Evolutionary conservation across 23 tunicate species (phyloP), one percentile per base, ranked within the genome.

Genomic region (Oikopleura dioica): DNA sequence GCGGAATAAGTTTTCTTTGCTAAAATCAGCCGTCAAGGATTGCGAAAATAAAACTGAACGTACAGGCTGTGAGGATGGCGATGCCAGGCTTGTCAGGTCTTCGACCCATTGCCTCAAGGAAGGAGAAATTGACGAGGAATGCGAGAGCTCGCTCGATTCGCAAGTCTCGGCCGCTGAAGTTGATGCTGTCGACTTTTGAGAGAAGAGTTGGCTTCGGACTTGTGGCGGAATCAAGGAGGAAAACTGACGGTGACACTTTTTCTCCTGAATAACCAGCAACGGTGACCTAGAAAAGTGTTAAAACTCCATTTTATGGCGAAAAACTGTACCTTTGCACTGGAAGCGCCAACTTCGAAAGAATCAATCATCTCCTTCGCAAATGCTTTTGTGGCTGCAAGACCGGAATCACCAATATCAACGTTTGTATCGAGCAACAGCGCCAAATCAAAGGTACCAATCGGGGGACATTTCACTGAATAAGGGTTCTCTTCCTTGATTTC

Each of bases 231-330:
- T 63, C 72, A 63, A 63, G 72, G 4, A 63, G 26, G 33, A 63
- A 63, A 31, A 31, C 26, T 28, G 72, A 63, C 26, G 72, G 72
- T 16, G 72, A 2, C 72, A 63, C 72, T 63, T 63, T 63, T 28
- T 63, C 72, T 23, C 72, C 72, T 2, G 72, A 63, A 63, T 63
- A 63, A 21, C 72, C 72, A 28, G 72, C 72, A 16, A 63, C 72
- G 72, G 72, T 63, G 30, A 63, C n/a, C n/a, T n/a, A n/a, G n/a
- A n/a, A n/a, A n/a, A n/a, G n/a, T n/a, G n/a, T n/a, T n/a, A n/a
- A n/a, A n/a, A n/a, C n/a, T n/a, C n/a, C n/a, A n/a, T n/a, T n/a
- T n/a, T n/a, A n/a, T n/a, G n/a, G n/a, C n/a, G n/a, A n/a, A n/a
- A n/a, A n/a, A n/a, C n/a, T n/a, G n/a, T n/a, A n/a, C 33, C 33